Base-by-base conservation (phyloP, 92 coral and sea anemone species). In the Paragorgia papillata region DNA sequence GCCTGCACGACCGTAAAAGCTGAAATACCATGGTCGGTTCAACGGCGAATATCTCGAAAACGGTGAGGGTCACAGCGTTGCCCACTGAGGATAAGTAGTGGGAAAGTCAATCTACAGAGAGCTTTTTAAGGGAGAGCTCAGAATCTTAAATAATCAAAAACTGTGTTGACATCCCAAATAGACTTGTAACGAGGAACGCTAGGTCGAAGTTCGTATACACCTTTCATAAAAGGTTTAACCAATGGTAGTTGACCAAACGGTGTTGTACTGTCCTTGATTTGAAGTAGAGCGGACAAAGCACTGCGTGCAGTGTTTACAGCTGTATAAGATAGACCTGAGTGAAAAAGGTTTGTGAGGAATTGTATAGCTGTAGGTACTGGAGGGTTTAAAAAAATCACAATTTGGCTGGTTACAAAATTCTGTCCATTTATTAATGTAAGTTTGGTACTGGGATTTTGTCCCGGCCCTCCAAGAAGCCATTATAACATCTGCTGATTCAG, bases 101-200 rank as follows among this genome's bases (percentile, higher is more conserved):
- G n/a, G n/a, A n/a, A n/a, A n/a, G n/a, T n/a, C n/a, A n/a, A n/a
- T n/a, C n/a, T n/a, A n/a, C n/a, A n/a, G n/a, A n/a, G n/a, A n/a
- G n/a, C n/a, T n/a, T n/a, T n/a, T n/a, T n/a, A n/a, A n/a, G n/a
- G n/a, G n/a, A n/a, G n/a, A n/a, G n/a, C n/a, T n/a, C n/a, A n/a
- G n/a, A n/a, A n/a, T n/a, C n/a, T n/a, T n/a, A n/a, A n/a, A n/a
- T n/a, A n/a, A n/a, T n/a, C n/a, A n/a, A n/a, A n/a, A n/a, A 49
- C 76, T 22, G 29, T 49, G 27, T 46, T 69, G 15, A 69, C 76
- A 69, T 69, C 76, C 76, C 76, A 69, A 21, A 69, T 69, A 6
- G 76, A 46, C n/a, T n/a, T 25, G 20, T 69, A 69, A 43, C 13
- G 21, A 0, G 76, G 76, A 19, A 69, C 43, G 0, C 21, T 2